Conservation (phyloP, 2,113 vertebrate species). For the Gavialis gangeticus region DNA sequence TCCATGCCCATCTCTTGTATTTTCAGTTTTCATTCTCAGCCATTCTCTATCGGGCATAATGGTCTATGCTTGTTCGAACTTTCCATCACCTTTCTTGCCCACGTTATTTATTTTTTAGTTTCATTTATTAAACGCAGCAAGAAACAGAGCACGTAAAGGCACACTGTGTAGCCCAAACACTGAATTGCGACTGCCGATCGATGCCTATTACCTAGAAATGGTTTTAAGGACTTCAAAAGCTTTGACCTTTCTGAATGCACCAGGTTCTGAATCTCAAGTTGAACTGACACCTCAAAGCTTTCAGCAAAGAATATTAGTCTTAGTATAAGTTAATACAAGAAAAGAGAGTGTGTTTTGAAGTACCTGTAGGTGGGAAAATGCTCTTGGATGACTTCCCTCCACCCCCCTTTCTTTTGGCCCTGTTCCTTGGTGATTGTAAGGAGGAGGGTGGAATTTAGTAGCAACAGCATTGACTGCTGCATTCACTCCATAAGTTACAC, state of each 20-base stretch:
- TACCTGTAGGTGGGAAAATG: background rate
- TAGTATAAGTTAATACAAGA: background rate
- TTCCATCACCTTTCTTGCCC: background rate
- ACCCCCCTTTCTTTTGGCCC: background rate
- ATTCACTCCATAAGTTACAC: background rate
- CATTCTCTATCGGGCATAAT: too few relatives aligned
- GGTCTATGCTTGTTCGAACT: background rate
- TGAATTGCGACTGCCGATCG: background rate
- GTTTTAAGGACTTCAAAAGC: background rate
- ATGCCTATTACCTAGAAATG: background rate
- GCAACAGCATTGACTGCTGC: rapidly evolving
- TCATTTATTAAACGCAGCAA: background rate
- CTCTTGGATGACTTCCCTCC: background rate
- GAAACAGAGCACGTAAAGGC: background rate
- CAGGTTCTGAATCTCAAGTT: background rate
- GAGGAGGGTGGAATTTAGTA: background rate
- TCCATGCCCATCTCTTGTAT: background rate
- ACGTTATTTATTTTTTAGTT: background rate
- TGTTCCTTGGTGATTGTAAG: background rate
- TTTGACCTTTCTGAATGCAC: background rate
- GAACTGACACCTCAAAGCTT: background rate
- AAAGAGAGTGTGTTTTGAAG: background rate
- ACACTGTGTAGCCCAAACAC: background rate
- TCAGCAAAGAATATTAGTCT: background rate
- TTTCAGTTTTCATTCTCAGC: background rate